Percentiles rank a stretch among this genome's conserved stretches.
phyloP scores from a whole-genome alignment of 1,140 invertebrate genomes.

The Potamilus streckersoni region DNA sequence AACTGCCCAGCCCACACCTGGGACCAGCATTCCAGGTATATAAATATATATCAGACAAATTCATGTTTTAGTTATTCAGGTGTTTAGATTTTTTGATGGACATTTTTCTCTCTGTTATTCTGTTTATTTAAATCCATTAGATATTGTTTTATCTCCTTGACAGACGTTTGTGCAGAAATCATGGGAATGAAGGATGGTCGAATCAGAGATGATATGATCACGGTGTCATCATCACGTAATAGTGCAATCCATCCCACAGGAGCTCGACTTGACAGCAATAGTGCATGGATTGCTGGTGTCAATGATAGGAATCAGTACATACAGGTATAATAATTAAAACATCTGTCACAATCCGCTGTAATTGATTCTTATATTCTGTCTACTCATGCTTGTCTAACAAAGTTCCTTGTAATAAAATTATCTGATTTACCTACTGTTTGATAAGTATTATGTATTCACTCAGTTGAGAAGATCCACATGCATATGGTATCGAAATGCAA shows the following conservation, averaged over 20 bases:
- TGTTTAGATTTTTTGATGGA: not conserved
- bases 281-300: slow-evolving; percentile 53
- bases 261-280: slow-evolving; percentile 55
- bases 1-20: slow-evolving; percentile 14
- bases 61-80: too few species aligned
- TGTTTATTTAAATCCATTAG: not conserved
- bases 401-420: not conserved
- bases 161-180: slow-evolving; percentile 72
- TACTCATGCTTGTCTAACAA: not conserved
- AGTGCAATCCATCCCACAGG: slow-evolving; percentile 48
- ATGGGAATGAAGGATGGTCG: slow-evolving; percentile 76
- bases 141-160: slow-evolving; percentile 3
- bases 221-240: slow-evolving; percentile 69
- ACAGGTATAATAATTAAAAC: slow-evolving; percentile 25
- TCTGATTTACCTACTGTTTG: not conserved
- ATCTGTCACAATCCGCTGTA: not conserved
- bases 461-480: not conserved
- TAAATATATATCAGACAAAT: not conserved
- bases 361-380: not conserved
- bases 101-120: not conserved
- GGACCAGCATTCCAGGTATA: slow-evolving; percentile 25
- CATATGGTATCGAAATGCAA: too few species aligned
- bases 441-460: not conserved
- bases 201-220: slow-evolving; percentile 73
- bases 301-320: slow-evolving; percentile 54